These are phyloP conservation scores for Formicarius rufipectus DNA, from an alignment of 2,113 vertebrate species.

Conservation along the genomic window DNA sequence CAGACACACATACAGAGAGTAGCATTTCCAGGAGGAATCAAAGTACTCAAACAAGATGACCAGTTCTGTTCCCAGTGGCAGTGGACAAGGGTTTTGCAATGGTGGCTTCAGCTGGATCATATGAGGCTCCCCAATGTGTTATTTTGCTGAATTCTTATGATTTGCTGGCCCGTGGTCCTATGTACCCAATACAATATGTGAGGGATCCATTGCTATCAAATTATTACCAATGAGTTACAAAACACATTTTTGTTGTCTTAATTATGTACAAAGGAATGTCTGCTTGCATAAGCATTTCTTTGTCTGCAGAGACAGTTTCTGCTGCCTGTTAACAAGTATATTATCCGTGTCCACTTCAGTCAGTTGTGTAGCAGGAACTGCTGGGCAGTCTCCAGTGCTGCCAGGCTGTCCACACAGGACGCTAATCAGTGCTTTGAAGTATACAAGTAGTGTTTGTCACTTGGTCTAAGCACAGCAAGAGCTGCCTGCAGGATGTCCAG, in stretches of 20 bases:
- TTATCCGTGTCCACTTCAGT: neutral
- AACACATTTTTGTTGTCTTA: neutral
- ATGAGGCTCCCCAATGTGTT: neutral
- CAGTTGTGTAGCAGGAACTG: neutral
- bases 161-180: neutral
- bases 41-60: neutral
- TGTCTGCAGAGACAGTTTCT: neutral
- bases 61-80: neutral
- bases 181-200: neutral
- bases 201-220: neutral
- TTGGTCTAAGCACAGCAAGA: neutral
- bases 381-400: neutral
- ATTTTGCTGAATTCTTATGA: neutral
- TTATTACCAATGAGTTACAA: neutral
- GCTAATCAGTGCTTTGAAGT: neutral
- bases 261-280: neutral
- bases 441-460: neutral
- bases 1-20: neutral
- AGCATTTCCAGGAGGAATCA: neutral
- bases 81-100: neutral
- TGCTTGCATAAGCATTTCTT: neutral
- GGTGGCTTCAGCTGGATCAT: neutral
- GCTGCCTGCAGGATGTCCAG: conserved; percentile 8
- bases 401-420: neutral
- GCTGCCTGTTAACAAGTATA: neutral